Evolutionary conservation across 2,888 invertebrate species (phyloP), one percentile per base, ranked within the genome.

Genomic region (Fissipunctia ypsillon): DNA sequence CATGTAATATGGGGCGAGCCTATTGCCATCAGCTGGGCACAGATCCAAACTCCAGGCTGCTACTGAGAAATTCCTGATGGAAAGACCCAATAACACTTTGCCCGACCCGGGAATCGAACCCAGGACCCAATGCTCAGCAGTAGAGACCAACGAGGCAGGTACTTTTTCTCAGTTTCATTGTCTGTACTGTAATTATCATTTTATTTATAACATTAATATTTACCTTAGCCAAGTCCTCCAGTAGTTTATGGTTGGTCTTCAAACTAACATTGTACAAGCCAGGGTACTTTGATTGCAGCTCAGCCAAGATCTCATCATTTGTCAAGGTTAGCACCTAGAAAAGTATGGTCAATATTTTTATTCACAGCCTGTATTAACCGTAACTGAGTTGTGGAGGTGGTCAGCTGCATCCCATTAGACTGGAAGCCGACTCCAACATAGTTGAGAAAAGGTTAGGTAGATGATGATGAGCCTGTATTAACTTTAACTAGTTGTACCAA

Each of bases 211-310:
- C n/a, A 22, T 45, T 63, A 0, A 45, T 16, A 48, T 28, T 63
- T 74, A 93, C 93, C 91, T 80, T 76, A 1, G 88, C 78, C 2
- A 94, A 81, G 5, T 85, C 84, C 9, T 87, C 80, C 3, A 93
- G 43, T 0, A 93, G 72, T 41, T 87, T 77, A 60, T 93, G 89
- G 0, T 77, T 83, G 5, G 80, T 87, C 56, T 87, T 91, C n/a
- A 73, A 76, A 73, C 91, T 93, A 19, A 94, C 75, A 0, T 81
- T 77, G 31, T 83, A 85, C 12, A 94, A 75, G 0, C 89, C 90
- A 0, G 90, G 90, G 67, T 89, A 93, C 48, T 91, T 93, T 14
- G 73, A 84, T 71, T 92, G 91, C 54, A 93, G 59, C 76, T 94
- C 94, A 0, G 45, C 25, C 74, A 93, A 12, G 5, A 94, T 80